Evolutionary conservation across 1,140 invertebrate genomes (phyloP), one percentile per base, ranked within the genome.

Genomic region (Drosophila repleta): DNA sequence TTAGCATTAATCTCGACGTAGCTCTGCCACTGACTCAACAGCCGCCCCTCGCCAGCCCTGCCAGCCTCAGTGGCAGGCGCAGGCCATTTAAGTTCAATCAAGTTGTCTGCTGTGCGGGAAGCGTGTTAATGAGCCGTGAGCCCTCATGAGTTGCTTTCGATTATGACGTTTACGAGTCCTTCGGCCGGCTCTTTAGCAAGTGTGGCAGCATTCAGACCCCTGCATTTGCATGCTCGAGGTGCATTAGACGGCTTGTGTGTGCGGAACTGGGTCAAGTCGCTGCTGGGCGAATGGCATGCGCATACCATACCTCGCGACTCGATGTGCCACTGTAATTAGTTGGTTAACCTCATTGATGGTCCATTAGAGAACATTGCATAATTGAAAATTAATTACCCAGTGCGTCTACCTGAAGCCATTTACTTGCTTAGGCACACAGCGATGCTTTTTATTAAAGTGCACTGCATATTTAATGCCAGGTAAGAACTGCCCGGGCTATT

Each of bases 1-100:
- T 88, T 88, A 88, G 83, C 83, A 88, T 88, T 88, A 88, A 88
- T 88, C 83, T 88, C 69, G 45, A 45, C 52, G 56, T 48, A 72
- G 70, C 43, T 17, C 21, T 35, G 35, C 37, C 37, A 29, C 26
- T 29, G 26, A 29, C 32, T 35, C 32, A 2, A 35, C 32, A 7
- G 26, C 3, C 29, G 11, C 32, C 18, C 51, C 10, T 4, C 24
- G 35, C 56, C 53, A 3, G 18, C 48, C 13, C 24, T 20, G 11
- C 39, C 4, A 35, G 15, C 7, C 21, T 21, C 53, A n/a, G 11
- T 15, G 24, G 29, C 49, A 29, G 20, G 37, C 24, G 39, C 18
- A 58, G 61, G 29, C 72, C 67, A 85, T 79, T 75, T 80, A 76
- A 65, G 79, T 87, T 83, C 84, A 83, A 87, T 87, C 79, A 83